phyloP scores from a whole-genome alignment of 2,113 vertebrate species.

The Nasalis larvatus region DNA sequence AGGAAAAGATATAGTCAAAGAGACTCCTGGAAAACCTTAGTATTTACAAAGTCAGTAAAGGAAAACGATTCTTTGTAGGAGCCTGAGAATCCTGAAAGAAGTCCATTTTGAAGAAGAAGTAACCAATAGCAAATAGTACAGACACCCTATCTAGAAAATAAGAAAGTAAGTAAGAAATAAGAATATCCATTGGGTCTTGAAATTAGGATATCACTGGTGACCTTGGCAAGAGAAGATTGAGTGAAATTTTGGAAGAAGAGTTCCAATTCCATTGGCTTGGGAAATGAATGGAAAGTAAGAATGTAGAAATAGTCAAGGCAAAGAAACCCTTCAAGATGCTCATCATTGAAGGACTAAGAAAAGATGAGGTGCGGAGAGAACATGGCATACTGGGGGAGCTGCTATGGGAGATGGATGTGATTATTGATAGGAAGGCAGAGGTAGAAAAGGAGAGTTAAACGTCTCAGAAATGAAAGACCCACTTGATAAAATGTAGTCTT shows the following conservation, averaged over 20 bases:
- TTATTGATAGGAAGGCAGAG: background rate
- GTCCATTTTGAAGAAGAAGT: background rate
- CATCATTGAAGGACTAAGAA: background rate
- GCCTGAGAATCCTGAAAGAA: background rate
- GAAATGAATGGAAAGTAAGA: background rate
- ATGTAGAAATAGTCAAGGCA: no score
- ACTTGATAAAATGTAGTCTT: background rate
- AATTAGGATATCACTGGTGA: background rate
- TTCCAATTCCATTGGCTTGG: background rate
- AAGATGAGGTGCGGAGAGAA: background rate
- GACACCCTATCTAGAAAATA: background rate
- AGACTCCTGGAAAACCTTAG: background rate
- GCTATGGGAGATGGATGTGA: rapidly evolving
- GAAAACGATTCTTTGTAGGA: background rate
- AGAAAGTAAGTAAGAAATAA: background rate
- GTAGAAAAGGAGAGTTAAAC: background rate
- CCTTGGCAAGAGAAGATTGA: background rate
- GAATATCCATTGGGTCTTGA: background rate
- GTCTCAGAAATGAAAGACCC: background rate
- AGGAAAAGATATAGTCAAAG: background rate
- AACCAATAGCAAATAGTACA: background rate
- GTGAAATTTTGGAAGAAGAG: background rate
- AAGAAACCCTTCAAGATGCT: background rate
- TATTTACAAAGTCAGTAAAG: background rate
- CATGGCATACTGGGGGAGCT: rapidly evolving